phyloP scores from a whole-genome alignment of 2,888 invertebrate genomes.

The Pocota personata region DNA sequence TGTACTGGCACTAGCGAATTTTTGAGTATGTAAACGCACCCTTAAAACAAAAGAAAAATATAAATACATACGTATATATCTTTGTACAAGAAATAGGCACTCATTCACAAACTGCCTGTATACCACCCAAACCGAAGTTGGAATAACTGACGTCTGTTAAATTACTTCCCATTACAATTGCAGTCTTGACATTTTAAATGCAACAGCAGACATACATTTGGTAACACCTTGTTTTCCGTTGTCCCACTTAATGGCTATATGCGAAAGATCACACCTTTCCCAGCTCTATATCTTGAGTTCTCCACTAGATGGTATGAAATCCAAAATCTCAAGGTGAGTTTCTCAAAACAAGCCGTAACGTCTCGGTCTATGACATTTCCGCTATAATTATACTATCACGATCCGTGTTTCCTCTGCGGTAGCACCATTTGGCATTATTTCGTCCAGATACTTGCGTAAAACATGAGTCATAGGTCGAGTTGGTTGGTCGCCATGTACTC shows the following conservation, averaged over 20 bases:
- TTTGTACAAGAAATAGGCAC: too few relatives aligned
- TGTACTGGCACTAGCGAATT: too few relatives aligned
- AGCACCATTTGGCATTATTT: constrained; percentile 6
- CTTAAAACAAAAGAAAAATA: too few relatives aligned
- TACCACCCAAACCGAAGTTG: neutral
- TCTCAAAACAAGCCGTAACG: neutral
- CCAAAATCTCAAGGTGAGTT: constrained; percentile 35
- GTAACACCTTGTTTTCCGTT: constrained; percentile 2
- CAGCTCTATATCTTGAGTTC: neutral
- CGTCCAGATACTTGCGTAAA: constrained; percentile 18
- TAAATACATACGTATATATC: too few relatives aligned
- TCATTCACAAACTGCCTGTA: neutral
- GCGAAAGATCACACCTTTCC: constrained; percentile 65
- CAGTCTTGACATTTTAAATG: constrained; percentile 13
- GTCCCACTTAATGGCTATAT: constrained; percentile 46
- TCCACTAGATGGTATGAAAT: too few relatives aligned
- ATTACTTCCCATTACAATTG: neutral
- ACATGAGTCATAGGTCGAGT: constrained; percentile 40
- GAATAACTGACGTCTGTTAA: neutral
- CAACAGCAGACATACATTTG: neutral
- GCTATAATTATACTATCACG: constrained; percentile 64
- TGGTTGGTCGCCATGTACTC: neutral
- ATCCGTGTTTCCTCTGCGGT: constrained; percentile 2
- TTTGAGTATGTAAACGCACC: too few relatives aligned
- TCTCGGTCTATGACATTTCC: constrained; percentile 60